Conservation (phyloP, 2,888 invertebrate species). For the Agrotis puta region DNA sequence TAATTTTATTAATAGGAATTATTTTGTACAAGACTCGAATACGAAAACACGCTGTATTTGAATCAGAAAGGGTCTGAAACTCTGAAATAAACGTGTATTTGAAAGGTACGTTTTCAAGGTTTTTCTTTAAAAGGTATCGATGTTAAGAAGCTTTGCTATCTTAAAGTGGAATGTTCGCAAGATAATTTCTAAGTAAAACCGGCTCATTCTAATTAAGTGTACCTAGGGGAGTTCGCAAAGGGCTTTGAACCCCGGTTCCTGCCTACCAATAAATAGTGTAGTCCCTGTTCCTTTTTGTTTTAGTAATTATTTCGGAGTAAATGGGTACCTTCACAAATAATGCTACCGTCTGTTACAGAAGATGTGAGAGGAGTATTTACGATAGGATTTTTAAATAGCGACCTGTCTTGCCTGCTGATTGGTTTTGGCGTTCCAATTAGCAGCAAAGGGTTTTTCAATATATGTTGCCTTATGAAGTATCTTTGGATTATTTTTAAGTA, state of each 20-base stretch:
- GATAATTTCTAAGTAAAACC: slow-evolving; percentile 54
- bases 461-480: not conserved
- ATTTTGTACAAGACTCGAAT: slow-evolving; percentile 66
- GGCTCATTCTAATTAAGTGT: slow-evolving; percentile 61
- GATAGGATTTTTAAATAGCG: slow-evolving; percentile 23
- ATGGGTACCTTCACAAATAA: slow-evolving; percentile 37
- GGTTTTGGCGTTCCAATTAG: not conserved
- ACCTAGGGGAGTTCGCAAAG: slow-evolving; percentile 51
- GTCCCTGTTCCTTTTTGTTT: slow-evolving; percentile 47
- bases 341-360: slow-evolving; percentile 26
- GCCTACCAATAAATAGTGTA: slow-evolving; percentile 47
- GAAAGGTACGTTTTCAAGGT: slow-evolving; percentile 8
- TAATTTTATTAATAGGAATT: slow-evolving; percentile 77
- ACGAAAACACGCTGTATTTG: slow-evolving; percentile 44
- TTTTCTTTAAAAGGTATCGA: slow-evolving; percentile 42
- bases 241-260: slow-evolving; percentile 57
- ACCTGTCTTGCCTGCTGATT: not conserved
- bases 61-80: slow-evolving; percentile 38
- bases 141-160: slow-evolving; percentile 35
- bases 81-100: slow-evolving; percentile 32
- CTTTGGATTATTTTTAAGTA: not conserved
- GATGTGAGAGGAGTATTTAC: slow-evolving; percentile 27
- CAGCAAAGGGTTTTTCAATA: not conserved
- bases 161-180: slow-evolving; percentile 39
- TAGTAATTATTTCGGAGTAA: slow-evolving; percentile 48